Conservation (phyloP, 2,797 vertebrate species). For the Channa striata region DNA sequence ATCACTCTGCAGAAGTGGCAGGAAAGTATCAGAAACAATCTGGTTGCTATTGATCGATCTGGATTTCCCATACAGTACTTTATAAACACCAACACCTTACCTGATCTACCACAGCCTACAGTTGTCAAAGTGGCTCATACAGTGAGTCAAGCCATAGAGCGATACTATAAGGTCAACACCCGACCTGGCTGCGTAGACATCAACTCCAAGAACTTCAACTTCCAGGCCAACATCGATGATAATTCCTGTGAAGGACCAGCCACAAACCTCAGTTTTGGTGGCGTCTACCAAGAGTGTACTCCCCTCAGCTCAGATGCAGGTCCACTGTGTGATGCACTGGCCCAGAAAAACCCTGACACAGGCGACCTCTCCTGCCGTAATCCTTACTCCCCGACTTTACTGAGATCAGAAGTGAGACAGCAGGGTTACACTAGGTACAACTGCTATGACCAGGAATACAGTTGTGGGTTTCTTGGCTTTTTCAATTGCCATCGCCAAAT, state of each 20-base stretch:
- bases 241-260: constrained; percentile 85
- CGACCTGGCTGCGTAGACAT: constrained; percentile 86
- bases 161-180: constrained; percentile 90
- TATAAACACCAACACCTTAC: constrained; percentile 82
- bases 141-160: constrained; percentile 81
- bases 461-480: constrained; percentile 51
- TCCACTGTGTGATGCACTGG: constrained; percentile 80
- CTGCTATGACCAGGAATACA: constrained; percentile 67
- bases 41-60: constrained; percentile 89
- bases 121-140: constrained; percentile 80
- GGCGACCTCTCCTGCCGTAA: constrained; percentile 84
- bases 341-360: constrained; percentile 88
- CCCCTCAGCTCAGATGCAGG: constrained; percentile 56
- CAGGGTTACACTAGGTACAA: constrained; percentile 84
- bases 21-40: constrained; percentile 87
- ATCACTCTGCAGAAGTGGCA: constrained; percentile 94
- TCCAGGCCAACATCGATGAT: constrained; percentile 90
- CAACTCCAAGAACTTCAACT: constrained; percentile 89
- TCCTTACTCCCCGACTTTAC: constrained; percentile 75
- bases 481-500: constrained; percentile 57
- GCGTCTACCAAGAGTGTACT: constrained; percentile 87
- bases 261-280: constrained; percentile 91
- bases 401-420: constrained; percentile 84
- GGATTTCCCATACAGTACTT: constrained; percentile 88
- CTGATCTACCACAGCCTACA: constrained; percentile 86